phyloP scores from a whole-genome alignment of 2,888 invertebrate genomes.

The Tipula confusa region DNA sequence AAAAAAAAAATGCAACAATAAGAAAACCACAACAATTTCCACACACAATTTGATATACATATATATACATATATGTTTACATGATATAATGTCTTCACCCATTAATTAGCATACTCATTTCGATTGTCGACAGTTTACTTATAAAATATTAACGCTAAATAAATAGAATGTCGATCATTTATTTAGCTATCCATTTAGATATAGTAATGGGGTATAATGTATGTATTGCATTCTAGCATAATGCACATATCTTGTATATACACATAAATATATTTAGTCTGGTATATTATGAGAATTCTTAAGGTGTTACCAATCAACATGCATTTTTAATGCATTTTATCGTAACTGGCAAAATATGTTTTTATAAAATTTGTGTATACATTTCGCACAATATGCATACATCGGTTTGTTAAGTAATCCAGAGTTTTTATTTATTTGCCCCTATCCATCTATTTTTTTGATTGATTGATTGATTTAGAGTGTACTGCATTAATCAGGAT shows the following conservation, averaged over 20 bases:
- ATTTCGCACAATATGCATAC: too few relatives aligned
- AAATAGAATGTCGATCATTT: slow-evolving; percentile 1
- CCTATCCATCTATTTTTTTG: too few relatives aligned
- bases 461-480: too few relatives aligned
- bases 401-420: too few relatives aligned
- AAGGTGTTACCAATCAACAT: slow-evolving; percentile 12
- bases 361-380: neutral
- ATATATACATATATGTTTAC: neutral
- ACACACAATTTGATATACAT: neutral
- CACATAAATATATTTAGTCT: too few relatives aligned
- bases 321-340: neutral
- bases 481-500: too few relatives aligned
- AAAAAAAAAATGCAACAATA: neutral
- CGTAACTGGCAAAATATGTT: neutral
- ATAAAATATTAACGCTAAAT: neutral
- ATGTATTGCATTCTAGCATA: neutral
- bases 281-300: neutral
- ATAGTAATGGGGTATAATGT: too few relatives aligned
- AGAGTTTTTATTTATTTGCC: too few relatives aligned
- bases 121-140: neutral
- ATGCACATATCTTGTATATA: too few relatives aligned
- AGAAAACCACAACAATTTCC: neutral
- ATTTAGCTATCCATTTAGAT: neutral
- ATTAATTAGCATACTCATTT: neutral
- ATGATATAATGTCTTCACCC: neutral